Evolutionary conservation across 2,797 vertebrate species (phyloP).

Genomic region (Arctocebus calabarensis): DNA sequence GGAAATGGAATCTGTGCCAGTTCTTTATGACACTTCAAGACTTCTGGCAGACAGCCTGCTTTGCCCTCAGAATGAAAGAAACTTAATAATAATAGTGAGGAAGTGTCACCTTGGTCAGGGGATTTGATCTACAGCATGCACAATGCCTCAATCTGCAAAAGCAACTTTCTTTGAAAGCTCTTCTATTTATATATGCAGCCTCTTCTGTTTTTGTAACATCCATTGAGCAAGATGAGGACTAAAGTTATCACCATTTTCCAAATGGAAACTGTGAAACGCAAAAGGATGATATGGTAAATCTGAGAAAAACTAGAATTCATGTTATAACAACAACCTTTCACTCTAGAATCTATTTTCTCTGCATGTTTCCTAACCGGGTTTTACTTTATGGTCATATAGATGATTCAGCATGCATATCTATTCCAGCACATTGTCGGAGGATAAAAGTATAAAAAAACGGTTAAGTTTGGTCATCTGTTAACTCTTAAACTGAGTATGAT

Average conservation of each 20-base stretch:
- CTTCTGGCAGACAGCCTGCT: not conserved
- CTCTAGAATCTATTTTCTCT: constrained; percentile 46
- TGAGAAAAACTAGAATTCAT: constrained; percentile 45
- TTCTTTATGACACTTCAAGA: not conserved
- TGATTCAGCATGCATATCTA: not conserved
- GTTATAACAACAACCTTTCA: constrained; percentile 33
- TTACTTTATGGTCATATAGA: not conserved
- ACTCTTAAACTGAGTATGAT: not conserved
- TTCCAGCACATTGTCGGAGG: constrained; percentile 18
- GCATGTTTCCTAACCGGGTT: not conserved
- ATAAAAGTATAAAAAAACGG: not conserved
- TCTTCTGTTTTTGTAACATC: constrained; percentile 42
- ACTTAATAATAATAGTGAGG: constrained; percentile 33
- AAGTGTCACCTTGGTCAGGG: not conserved
- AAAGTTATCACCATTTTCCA: constrained; percentile 38
- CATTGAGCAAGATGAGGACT: constrained; percentile 40
- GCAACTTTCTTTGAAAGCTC: constrained; percentile 48
- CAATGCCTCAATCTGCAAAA: constrained; percentile 17
- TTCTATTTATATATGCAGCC: not conserved
- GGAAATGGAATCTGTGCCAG: not conserved
- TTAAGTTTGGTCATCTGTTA: not conserved
- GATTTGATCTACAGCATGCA: not conserved
- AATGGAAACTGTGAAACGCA: constrained; percentile 50
- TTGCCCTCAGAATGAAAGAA: not conserved
- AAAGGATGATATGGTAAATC: not conserved